Conservation (phyloP, 2,797 vertebrate genomes). For the Coilia nasus region DNA sequence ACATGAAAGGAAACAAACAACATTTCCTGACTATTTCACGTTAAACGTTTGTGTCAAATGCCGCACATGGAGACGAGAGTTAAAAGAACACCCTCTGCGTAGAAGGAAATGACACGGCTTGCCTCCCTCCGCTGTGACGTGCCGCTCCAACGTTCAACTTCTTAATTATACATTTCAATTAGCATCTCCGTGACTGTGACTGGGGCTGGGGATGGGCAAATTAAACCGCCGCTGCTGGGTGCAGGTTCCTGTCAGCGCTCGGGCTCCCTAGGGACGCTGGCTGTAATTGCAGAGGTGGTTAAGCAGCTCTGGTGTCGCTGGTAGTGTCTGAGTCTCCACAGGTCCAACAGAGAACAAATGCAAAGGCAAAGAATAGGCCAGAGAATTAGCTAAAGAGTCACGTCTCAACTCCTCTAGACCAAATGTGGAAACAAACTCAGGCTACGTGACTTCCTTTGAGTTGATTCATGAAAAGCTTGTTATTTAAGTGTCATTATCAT, state of each 20-base stretch:
- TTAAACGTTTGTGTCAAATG: neutral
- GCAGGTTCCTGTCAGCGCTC: neutral
- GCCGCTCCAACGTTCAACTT: neutral
- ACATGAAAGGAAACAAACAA: neutral
- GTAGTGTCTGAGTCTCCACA: neutral
- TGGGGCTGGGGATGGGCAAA: neutral
- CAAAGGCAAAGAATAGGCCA: neutral
- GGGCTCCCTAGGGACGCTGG: neutral
- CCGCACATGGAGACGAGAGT: neutral
- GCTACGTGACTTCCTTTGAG: neutral
- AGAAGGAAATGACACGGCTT: neutral
- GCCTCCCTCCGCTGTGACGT: neutral
- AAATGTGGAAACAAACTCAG: too few species aligned
- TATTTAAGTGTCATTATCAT: neutral
- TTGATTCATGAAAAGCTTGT: neutral
- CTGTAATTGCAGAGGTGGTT: neutral
- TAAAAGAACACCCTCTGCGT: neutral
- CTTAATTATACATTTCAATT: conserved; percentile 25
- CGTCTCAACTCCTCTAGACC: too few species aligned
- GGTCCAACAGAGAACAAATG: neutral
- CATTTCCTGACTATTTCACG: neutral
- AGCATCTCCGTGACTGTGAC: conserved; percentile 12
- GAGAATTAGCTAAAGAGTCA: neutral
- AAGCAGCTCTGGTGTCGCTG: neutral
- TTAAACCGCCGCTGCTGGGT: neutral